Percentiles rank a stretch among this genome's conserved stretches.
phyloP scores from a whole-genome alignment of 2,113 vertebrate species.

The Menura novaehollandiae region DNA sequence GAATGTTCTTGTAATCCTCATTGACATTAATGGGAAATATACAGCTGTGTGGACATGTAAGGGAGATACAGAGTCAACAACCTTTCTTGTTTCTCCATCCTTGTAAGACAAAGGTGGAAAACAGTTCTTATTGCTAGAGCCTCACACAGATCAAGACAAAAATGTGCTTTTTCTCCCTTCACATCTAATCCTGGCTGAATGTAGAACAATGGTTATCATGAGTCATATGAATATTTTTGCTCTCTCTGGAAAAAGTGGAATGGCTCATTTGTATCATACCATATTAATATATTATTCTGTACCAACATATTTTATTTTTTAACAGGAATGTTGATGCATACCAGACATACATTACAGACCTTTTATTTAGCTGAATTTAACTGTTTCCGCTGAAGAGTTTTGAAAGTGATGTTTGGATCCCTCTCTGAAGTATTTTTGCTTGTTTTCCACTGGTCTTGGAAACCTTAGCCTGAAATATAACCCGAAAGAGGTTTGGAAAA shows the following conservation, averaged over 20 bases:
- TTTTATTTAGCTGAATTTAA: background rate
- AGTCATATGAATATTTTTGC: background rate
- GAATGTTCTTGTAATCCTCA: background rate
- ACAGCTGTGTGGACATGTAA: background rate
- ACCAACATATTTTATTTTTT: background rate
- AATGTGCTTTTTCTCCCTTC: background rate
- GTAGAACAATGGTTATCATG: background rate
- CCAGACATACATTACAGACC: background rate
- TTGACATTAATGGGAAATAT: background rate
- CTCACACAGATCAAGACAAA: background rate
- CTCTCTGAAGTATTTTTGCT: background rate
- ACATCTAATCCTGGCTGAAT: background rate
- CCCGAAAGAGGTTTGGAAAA: background rate
- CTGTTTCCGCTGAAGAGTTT: background rate
- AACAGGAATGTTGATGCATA: background rate
- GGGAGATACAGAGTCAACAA: background rate
- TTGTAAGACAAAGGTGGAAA: background rate
- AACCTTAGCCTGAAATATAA: background rate
- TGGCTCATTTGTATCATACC: background rate
- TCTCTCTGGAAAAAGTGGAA: background rate
- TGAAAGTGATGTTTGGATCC: background rate
- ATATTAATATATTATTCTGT: background rate
- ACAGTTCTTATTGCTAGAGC: background rate
- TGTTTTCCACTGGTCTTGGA: background rate
- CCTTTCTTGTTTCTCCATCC: background rate